Conservation (phyloP, 2,797 vertebrate genomes). For the Sebastolobus altivelis region DNA sequence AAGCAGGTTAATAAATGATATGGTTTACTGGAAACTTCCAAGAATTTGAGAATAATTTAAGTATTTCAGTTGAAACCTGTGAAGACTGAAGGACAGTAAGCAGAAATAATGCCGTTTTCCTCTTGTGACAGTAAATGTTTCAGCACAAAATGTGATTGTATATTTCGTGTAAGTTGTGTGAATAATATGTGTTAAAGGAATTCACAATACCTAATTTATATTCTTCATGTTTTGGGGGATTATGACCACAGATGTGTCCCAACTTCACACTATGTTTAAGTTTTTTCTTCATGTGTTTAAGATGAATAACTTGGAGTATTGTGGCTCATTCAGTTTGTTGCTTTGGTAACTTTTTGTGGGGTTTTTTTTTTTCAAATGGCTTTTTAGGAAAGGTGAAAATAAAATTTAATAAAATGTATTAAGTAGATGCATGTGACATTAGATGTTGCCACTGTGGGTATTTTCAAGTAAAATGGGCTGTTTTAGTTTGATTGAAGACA, state of each 20-base stretch:
- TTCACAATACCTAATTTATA: slow-evolving; percentile 50
- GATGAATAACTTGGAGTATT: not conserved
- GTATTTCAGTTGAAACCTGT: slow-evolving; percentile 8
- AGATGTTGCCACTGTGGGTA: not conserved
- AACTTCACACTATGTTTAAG: not conserved
- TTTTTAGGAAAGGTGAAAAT: slow-evolving; percentile 3
- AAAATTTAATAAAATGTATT: not conserved
- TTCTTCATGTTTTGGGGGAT: not conserved
- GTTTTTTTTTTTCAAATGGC: not conserved
- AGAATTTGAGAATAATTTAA: not conserved
- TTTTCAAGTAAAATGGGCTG: not conserved
- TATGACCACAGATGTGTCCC: slow-evolving; percentile 27
- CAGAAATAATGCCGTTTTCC: slow-evolving; percentile 11
- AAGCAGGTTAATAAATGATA: not conserved
- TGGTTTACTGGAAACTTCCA: not conserved
- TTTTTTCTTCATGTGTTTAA: not conserved
- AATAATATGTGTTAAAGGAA: slow-evolving; percentile 36
- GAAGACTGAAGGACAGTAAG: not conserved
- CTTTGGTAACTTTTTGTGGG: slow-evolving; percentile 15
- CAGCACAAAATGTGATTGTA: slow-evolving; percentile 50
- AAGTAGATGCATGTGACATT: not conserved
- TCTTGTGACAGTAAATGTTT: slow-evolving; percentile 45
- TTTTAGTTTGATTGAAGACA: not conserved
- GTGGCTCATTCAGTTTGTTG: slow-evolving; percentile 12
- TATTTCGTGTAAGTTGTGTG: slow-evolving; percentile 47